phyloP scores from a whole-genome alignment of 2,797 vertebrate genomes.

The Pitangus sulphuratus region DNA sequence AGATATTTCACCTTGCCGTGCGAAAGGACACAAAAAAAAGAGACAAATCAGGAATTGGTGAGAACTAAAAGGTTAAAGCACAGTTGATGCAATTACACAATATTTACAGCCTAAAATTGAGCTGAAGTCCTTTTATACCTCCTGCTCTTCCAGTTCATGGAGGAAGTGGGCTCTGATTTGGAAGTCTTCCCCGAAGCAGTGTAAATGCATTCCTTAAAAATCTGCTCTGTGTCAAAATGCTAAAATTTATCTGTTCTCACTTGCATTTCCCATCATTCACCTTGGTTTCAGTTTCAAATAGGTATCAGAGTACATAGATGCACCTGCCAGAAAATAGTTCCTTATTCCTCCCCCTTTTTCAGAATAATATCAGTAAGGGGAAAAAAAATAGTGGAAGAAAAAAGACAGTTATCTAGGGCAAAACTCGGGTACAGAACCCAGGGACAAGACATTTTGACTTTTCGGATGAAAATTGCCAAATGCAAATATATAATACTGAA shows the following conservation, averaged over 20 bases:
- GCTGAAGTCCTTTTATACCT: slow-evolving; percentile 81
- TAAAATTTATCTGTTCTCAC: not conserved
- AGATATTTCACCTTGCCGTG: slow-evolving; percentile 60
- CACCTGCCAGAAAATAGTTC: not conserved
- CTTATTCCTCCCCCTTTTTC: not conserved
- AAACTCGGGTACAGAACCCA: not conserved
- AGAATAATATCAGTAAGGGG: not conserved
- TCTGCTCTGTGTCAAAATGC: not conserved
- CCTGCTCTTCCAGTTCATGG: not conserved
- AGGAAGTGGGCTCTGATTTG: not conserved
- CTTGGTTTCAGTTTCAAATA: not conserved
- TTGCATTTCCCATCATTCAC: not conserved
- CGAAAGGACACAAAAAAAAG: slow-evolving; percentile 62
- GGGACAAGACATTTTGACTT: not conserved
- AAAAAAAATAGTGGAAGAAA: not conserved
- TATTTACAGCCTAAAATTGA: slow-evolving; percentile 80
- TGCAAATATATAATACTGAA: not conserved
- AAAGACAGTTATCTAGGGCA: not conserved
- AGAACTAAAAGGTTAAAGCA: slow-evolving; percentile 79
- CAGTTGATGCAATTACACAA: slow-evolving; percentile 83
- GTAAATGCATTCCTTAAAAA: not conserved
- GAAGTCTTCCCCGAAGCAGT: not conserved
- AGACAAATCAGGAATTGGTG: slow-evolving; percentile 30
- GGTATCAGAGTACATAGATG: not conserved
- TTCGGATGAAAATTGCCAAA: not conserved